Base-by-base conservation (phyloP, 2,888 invertebrate species). In the Cinara cedri region DNA sequence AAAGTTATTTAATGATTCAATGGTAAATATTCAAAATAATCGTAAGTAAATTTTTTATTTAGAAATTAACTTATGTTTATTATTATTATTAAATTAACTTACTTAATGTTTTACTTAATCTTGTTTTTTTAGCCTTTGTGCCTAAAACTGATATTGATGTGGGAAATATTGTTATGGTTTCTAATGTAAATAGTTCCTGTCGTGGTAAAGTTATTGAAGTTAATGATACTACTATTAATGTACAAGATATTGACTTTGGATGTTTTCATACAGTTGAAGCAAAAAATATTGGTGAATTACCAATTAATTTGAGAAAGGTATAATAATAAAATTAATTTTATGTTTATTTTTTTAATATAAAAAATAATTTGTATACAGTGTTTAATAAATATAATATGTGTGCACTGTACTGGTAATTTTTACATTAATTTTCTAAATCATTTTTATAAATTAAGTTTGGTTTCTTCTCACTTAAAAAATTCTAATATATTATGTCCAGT, bases 191-290 rank as follows among this genome's bases (percentile, higher is more conserved):
- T 0, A 24, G 11, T 60, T 1, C 13, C 3, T 75, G 54, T n/a
- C 75, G 75, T 42, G 75, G 44, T 13, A 54, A 75, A 75, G 54
- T 75, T 65, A 11, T 0, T 9, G 44, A 75, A 21, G 14, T 65
- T 44, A 44, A 65, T 44, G 24, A 0, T n/a, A 24, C 65, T 54
- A 42, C 10, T 0, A 65, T 75, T 13, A 42, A 0, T 65, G 75
- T 75, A 34, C 6, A 42, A 51, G 54, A 19, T 75, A 63, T 75
- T 75, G 75, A 75, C 10, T 65, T 75, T 55, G 75, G 75, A 21
- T 54, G 1, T 44, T 14, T 11, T 74, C 21, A 74, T 3, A 8
- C 13, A 9, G 75, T 75, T 24, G 1, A n/a, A 0, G 0, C 21
- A 24, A 11, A 24, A 21, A 13, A 6, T 44, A n/a, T 75, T 42